These are phyloP conservation scores for Nothocercus julius DNA, from an alignment of 2,113 vertebrate species.

Conservation along the genomic window DNA sequence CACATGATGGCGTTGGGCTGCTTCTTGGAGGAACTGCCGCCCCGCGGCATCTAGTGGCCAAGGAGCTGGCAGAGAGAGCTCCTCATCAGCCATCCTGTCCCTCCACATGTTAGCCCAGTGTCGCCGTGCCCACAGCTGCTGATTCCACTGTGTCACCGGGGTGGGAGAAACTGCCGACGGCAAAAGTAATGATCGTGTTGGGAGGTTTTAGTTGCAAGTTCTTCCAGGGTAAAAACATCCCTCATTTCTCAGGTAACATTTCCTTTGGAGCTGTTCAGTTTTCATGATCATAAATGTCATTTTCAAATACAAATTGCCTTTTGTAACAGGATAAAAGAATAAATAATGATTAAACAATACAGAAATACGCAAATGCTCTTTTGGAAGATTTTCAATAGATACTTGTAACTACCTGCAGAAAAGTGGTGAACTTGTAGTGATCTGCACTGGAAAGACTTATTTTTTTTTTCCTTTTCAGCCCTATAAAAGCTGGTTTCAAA, in stretches of 20 bases:
- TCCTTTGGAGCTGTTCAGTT: neutral
- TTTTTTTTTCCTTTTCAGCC: neutral
- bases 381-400: neutral
- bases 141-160: neutral
- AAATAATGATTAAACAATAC: neutral
- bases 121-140: neutral
- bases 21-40: neutral
- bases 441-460: neutral
- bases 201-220: neutral
- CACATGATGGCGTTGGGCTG: neutral
- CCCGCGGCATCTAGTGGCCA: no score
- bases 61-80: neutral
- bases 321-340: neutral
- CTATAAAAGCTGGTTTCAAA: neutral
- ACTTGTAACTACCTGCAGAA: neutral
- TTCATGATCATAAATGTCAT: neutral
- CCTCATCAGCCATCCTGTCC: neutral
- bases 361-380: neutral
- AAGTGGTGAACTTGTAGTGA: neutral
- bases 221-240: neutral
- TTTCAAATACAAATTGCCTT: neutral
- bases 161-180: fast-evolving
- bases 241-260: neutral
- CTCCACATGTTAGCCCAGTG: no score
- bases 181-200: neutral